A percentile compares a stretch with the other conserved stretches of the same genome.
Conservation (phyloP, 2,888 invertebrate species). For the Leucoptera coffeella region DNA sequence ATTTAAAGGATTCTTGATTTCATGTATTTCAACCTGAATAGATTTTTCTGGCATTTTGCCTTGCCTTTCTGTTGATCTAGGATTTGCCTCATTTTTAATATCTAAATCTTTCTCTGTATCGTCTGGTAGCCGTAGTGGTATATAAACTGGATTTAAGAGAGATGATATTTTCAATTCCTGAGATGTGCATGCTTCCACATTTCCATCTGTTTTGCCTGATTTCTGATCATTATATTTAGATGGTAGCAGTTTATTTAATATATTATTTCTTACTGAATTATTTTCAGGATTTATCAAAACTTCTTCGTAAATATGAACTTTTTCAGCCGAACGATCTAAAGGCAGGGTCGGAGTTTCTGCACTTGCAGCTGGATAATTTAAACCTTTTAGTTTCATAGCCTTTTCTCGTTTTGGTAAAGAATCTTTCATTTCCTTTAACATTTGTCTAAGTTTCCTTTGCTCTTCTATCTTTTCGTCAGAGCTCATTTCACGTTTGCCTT, state of each 20-base stretch:
- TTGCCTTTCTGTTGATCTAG: no score
- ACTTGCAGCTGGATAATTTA: slow-evolving; percentile 6
- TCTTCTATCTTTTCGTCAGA: slow-evolving; percentile 19
- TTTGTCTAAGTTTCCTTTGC: slow-evolving; percentile 59
- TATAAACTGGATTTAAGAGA: slow-evolving; percentile 22
- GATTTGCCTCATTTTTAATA: neutral
- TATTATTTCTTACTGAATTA: no score
- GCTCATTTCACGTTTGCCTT: neutral
- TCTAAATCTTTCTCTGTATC: neutral
- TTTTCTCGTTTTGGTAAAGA: slow-evolving; percentile 62
- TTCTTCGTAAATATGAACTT: no score
- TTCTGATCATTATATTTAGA: no score
- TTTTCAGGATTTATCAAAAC: slow-evolving; percentile 19
- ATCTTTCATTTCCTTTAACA: slow-evolving; percentile 73
- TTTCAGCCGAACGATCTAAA: no score
- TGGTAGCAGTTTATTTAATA: no score
- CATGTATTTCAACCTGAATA: no score
- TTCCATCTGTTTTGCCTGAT: no score
- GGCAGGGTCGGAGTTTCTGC: slow-evolving; percentile 30
- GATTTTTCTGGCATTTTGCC: no score
- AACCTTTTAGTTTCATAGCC: no score
- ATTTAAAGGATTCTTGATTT: no score
- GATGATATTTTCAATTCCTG: slow-evolving; percentile 38
- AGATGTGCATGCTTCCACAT: no score
- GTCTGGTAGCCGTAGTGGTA: slow-evolving; percentile 11